Percentiles rank a stretch among this genome's conserved stretches.
Conservation (phyloP, 2,113 vertebrate species). For the Aramus guarauna region DNA sequence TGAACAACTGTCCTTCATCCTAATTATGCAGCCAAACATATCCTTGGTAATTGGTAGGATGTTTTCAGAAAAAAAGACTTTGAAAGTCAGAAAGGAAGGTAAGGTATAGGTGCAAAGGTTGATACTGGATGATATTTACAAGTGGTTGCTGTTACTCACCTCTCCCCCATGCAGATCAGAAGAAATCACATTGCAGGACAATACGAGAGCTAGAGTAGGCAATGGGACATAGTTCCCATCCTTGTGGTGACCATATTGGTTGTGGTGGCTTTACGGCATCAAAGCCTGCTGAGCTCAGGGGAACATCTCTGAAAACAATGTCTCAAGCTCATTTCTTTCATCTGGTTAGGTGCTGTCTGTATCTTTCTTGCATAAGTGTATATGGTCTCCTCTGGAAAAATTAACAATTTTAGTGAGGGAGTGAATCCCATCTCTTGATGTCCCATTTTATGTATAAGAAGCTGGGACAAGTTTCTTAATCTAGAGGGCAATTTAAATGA, state of each 20-base stretch:
- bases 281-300: background rate
- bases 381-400: background rate
- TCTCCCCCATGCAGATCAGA: background rate
- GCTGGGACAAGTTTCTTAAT: background rate
- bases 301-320: background rate
- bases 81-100: background rate
- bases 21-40: background rate
- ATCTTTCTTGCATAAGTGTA: background rate
- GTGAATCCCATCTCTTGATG: background rate
- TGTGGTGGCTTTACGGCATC: background rate
- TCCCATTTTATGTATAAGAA: background rate
- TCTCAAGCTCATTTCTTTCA: background rate
- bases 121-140: background rate
- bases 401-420: background rate
- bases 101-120: background rate
- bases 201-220: background rate
- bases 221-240: background rate
- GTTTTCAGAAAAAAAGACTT: background rate
- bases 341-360: background rate
- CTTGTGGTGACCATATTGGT: background rate
- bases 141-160: background rate
- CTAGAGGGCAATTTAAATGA: background rate
- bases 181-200: background rate
- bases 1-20: constrained; percentile 11
- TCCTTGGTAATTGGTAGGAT: background rate